These are phyloP conservation scores for Protodeltote pygarga DNA, from an alignment of 2,888 invertebrate genomes.

Conservation along the genomic window DNA sequence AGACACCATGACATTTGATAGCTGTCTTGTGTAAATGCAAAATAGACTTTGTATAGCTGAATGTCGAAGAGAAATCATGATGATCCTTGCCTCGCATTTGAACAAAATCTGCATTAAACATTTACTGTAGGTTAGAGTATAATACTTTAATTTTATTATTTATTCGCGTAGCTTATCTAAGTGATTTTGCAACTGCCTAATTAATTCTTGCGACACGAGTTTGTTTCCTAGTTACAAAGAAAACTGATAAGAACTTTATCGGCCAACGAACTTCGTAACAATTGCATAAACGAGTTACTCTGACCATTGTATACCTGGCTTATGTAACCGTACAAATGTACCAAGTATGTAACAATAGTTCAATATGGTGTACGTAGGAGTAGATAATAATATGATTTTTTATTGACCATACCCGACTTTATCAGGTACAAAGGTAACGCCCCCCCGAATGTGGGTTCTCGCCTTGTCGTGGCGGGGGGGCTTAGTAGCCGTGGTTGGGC, in stretches of 20 bases:
- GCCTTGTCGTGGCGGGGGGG: too few species aligned
- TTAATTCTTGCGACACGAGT: constrained; percentile 69
- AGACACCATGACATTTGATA: constrained; percentile 62
- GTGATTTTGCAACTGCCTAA: constrained; percentile 61
- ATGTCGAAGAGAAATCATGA: constrained; percentile 42
- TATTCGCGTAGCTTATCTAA: constrained; percentile 34
- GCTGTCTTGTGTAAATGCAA: constrained; percentile 55
- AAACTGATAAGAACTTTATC: constrained; percentile 80
- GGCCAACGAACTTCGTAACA: constrained; percentile 72
- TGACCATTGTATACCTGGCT: constrained; percentile 48
- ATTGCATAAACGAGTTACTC: constrained; percentile 60
- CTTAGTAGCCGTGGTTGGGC: too few species aligned
- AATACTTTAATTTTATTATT: not conserved
- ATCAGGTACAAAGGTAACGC: too few species aligned
- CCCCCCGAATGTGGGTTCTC: too few species aligned
- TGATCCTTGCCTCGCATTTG: constrained; percentile 34
- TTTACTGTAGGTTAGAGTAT: not conserved
- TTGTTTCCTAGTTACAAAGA: constrained; percentile 71
- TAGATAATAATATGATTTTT: too few species aligned
- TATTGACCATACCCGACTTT: too few species aligned
- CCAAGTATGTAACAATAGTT: constrained; percentile 16
- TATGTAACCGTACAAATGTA: constrained; percentile 33
- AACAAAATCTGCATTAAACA: constrained; percentile 2
- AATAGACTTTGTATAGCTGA: constrained; percentile 39
- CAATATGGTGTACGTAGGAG: too few species aligned